Conservation (phyloP, 2,888 invertebrate species). For the Ephialtes manifestator region DNA sequence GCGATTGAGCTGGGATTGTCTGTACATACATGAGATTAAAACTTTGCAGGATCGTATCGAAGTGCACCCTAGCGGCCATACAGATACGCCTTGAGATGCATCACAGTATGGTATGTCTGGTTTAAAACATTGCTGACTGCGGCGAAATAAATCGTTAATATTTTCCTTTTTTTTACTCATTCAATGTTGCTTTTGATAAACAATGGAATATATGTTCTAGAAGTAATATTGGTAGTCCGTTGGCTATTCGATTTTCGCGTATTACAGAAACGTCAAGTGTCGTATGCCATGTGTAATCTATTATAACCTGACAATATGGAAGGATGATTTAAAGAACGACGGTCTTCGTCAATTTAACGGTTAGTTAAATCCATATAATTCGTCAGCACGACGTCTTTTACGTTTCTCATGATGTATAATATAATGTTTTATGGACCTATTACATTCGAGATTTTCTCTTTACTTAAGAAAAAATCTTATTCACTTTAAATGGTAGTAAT, state of each 20-base stretch:
- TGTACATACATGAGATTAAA: too few species aligned
- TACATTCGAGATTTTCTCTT: too few species aligned
- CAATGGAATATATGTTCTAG: background rate
- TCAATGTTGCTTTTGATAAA: background rate
- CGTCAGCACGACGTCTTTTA: background rate
- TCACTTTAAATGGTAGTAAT: background rate
- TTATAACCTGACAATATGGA: slow-evolving; percentile 53
- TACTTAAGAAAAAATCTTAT: background rate
- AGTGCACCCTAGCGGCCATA: background rate
- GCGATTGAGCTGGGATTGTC: too few species aligned
- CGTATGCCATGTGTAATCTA: slow-evolving; percentile 52
- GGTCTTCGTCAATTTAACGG: slow-evolving; percentile 6
- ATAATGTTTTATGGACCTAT: too few species aligned
- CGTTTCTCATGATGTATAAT: background rate
- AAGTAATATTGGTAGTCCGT: background rate
- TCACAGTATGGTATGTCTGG: background rate
- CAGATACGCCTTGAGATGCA: background rate
- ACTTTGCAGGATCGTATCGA: too few species aligned
- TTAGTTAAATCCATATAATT: slow-evolving; percentile 16
- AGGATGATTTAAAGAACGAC: slow-evolving; percentile 1
- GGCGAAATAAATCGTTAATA: background rate
- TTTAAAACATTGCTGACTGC: slow-evolving; percentile 4
- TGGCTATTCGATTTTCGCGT: too few species aligned
- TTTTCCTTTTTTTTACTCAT: background rate
- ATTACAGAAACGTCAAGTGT: slow-evolving; percentile 4